phyloP scores from a whole-genome alignment of 2,888 invertebrate species.

The Drosophila kambysellisi region DNA sequence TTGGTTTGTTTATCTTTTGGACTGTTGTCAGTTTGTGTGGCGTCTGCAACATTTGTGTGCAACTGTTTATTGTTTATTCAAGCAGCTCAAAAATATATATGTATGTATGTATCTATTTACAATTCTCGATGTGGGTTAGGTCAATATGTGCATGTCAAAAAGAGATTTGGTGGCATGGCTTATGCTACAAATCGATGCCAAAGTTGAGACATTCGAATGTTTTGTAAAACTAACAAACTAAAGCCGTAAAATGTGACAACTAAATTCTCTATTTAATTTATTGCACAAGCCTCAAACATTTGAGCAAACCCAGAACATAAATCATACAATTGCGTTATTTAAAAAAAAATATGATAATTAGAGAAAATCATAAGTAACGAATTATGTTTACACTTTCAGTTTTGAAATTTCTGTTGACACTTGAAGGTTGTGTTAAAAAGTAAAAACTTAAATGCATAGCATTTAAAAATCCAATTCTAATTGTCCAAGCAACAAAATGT shows the following conservation, averaged over 20 bases:
- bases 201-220: slow-evolving; percentile 41
- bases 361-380: background rate
- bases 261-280: slow-evolving; percentile 51
- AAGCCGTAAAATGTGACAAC: slow-evolving; percentile 56
- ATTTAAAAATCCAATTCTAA: background rate
- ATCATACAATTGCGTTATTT: slow-evolving; percentile 52
- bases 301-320: slow-evolving; percentile 50
- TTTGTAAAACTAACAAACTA: slow-evolving; percentile 31
- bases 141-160: slow-evolving; percentile 48
- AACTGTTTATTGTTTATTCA: slow-evolving; percentile 65
- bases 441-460: background rate
- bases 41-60: slow-evolving; percentile 70
- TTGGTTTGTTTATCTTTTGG: slow-evolving; percentile 65
- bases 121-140: slow-evolving; percentile 71
- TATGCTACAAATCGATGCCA: slow-evolving; percentile 49
- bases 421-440: background rate
- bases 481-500: slow-evolving; percentile 3
- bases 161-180: slow-evolving; percentile 28
- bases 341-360: slow-evolving; percentile 1
- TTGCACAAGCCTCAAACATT: slow-evolving; percentile 45
- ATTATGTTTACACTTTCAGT: background rate
- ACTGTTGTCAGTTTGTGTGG: slow-evolving; percentile 45
- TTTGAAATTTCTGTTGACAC: background rate
- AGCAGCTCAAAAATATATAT: slow-evolving; percentile 30
- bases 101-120: slow-evolving; percentile 19